Evolutionary conservation across 2,888 invertebrate genomes (phyloP), one percentile per base, ranked within the genome.

Genomic region (Eupithecia abbreviata): DNA sequence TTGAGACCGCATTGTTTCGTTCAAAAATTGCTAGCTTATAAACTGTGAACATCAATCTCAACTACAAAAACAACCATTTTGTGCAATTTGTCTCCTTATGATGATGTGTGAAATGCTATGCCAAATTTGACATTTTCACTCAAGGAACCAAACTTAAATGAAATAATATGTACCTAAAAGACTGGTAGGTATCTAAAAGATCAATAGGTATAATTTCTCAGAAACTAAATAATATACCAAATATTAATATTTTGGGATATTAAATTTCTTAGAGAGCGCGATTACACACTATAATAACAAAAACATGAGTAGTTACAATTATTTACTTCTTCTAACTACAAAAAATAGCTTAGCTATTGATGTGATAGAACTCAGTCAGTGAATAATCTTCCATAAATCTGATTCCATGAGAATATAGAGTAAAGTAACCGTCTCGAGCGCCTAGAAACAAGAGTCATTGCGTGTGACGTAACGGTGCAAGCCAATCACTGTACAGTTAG

Each of bases 381-480:
- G 6, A n/a, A n/a, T 51, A 58, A 3, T 58, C n/a, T n/a, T n/a
- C 18, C 18, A 9, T 0, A n/a, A n/a, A 58, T 58, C 58, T 15
- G 5, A 51, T 51, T 51, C 51, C 18, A 3, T 58, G 9, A 58
- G 30, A 66, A 47, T 13, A 41, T 73, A 42, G 66, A 77, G 72
- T 70, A 70, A 71, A 68, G 49, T 47, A 71, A 51, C 75, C 68
- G 68, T 49, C n/a, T 70, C 67, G 41, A 18, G 43, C 67, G 42
- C 67, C 75, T 47, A 69, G 62, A 71, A 69, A 73, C 79, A 74
- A 77, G 79, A 80, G 73, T 80, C 81, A 80, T 76, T 79, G 79
- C 75, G 76, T 82, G 80, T 82, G 83, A 82, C 82, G 82, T 83
- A 83, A 83, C 83, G 83, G 83, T 83, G 77, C 75, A 49, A 70